phyloP scores from a whole-genome alignment of 2,888 invertebrate species.

The Galerucella pusilla region DNA sequence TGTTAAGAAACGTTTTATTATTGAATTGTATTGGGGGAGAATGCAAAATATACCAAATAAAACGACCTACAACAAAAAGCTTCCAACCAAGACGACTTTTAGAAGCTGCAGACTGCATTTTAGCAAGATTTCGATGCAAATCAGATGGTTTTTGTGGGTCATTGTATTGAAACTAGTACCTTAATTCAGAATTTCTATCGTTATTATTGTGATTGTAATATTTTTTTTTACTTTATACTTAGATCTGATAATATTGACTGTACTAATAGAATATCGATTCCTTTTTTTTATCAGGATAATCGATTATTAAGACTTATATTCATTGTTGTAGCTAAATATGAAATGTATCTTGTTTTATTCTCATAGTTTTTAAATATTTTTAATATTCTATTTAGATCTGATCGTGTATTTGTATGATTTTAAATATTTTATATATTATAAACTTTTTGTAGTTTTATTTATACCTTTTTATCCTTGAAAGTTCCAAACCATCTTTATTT shows the following conservation, averaged over 20 bases:
- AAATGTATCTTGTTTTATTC: conserved; percentile 3
- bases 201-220: not conserved
- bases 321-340: not conserved
- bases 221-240: not conserved
- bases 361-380: conserved; percentile 1
- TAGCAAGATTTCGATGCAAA: too few relatives aligned
- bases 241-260: not conserved
- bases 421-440: not conserved
- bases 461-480: not conserved
- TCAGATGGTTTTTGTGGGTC: not conserved
- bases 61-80: too few relatives aligned
- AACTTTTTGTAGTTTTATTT: not conserved
- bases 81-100: too few relatives aligned
- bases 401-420: not conserved
- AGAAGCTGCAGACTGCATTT: too few relatives aligned
- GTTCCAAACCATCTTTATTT: too few relatives aligned
- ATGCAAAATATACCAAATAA: too few relatives aligned
- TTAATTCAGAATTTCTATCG: not conserved
- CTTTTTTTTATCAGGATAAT: not conserved
- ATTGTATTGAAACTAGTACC: not conserved
- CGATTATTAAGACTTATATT: not conserved
- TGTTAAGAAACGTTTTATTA: not conserved
- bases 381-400: not conserved
- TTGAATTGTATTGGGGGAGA: too few relatives aligned
- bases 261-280: not conserved